Percentiles rank a stretch among this genome's conserved stretches.
Evolutionary conservation across 1,140 invertebrate species (phyloP).

Genomic region (Ptiloglossa arizonensis): DNA sequence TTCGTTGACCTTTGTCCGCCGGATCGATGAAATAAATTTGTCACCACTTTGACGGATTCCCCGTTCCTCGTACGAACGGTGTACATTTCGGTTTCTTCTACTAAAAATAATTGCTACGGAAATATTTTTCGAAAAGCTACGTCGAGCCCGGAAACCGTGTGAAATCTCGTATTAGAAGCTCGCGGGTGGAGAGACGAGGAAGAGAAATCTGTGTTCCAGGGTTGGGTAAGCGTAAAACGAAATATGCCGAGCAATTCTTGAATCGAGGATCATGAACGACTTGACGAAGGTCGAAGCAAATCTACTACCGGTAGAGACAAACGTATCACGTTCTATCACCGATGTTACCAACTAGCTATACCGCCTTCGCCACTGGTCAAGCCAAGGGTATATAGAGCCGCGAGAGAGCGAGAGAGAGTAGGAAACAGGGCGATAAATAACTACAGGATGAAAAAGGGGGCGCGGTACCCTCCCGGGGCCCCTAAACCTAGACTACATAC

Average conservation of each 20-base stretch:
- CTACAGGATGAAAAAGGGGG: conserved; percentile 80
- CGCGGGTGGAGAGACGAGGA: conserved; percentile 38
- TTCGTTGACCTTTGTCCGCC: too few relatives aligned
- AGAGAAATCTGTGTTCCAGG: conserved; percentile 13
- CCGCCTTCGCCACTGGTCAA: conserved; percentile 65
- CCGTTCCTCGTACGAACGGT: too few relatives aligned
- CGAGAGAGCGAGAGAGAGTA: conserved; percentile 60
- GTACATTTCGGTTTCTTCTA: too few relatives aligned
- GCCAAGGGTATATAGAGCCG: conserved; percentile 51
- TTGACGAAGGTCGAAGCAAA: conserved; percentile 72
- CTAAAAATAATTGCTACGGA: too few relatives aligned
- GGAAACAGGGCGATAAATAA: conserved; percentile 78
- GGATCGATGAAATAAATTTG: too few relatives aligned
- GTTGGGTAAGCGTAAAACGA: conserved; percentile 12
- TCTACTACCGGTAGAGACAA: conserved; percentile 47
- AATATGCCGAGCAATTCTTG: conserved; percentile 65
- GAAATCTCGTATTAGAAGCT: conserved; percentile 72
- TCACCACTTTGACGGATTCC: too few relatives aligned
- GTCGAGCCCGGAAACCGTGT: conserved; percentile 56
- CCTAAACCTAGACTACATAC: conserved; percentile 77
- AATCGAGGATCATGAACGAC: conserved; percentile 62
- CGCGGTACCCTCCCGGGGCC: conserved; percentile 77
- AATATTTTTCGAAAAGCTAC: conserved; percentile 11
- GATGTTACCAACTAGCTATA: conserved; percentile 54
- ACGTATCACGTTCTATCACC: conserved; percentile 64